Evolutionary conservation across 2,113 vertebrate genomes (phyloP), one percentile per base, ranked within the genome.

Genomic region (Rhea americana): DNA sequence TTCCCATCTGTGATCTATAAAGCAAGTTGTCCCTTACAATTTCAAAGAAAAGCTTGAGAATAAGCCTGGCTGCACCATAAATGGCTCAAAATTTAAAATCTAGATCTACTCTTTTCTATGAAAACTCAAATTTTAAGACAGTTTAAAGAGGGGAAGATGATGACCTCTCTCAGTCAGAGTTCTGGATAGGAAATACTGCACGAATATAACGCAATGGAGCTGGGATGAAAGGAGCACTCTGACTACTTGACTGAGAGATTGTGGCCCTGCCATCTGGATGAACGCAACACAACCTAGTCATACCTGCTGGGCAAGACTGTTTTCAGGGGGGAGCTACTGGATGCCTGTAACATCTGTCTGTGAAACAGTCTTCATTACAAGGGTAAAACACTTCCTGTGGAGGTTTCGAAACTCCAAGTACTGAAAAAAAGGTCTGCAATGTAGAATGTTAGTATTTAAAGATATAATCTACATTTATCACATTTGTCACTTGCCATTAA

Each of bases 401-500:
- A 87, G 25, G 25, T 72, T 82, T 83, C 32, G 55, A 48, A 65
- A 62, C 35, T 25, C 59, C 30, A 20, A 35, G 3, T 30, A 24
- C 13, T 51, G 65, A 43, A 32, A 71, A 77, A 84, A 90, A 71
- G 3, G 10, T 61, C 92, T 89, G 89, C 82, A 96, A 45, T 30
- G 43, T 47, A 81, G 80, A 86, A 91, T 87, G 43, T 79, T 93
- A 95, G 91, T 93, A 95, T 97, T 97, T 96, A 95, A 97, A 97
- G 96, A 97, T 95, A 95, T 58, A 96, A 96, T 91, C 96, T 14
- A 45, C 91, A 96, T 98, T 97, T 96, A 97, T 97, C 97, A 97
- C 77, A 87, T 95, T 97, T 97, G 97, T 97, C 97, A 97, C 87
- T 98, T 97, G 92, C 90, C 82, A 97, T 97, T 97, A 97, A 97